These are phyloP conservation scores for Tetheella fluctuosa DNA, from an alignment of 2,888 invertebrate genomes.

Conservation along the genomic window DNA sequence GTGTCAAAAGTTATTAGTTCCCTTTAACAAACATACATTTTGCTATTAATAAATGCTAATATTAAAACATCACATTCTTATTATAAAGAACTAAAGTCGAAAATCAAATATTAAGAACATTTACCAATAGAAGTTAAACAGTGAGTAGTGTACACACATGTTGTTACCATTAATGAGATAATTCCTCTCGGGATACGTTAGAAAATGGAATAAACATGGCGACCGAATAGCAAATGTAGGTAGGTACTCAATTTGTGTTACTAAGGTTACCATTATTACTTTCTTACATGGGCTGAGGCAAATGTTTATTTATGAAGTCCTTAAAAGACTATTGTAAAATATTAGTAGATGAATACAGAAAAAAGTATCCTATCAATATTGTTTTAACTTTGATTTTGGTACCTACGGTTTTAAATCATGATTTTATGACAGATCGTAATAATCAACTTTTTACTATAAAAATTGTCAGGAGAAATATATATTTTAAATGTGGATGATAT, in stretches of 20 bases:
- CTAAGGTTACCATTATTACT: constrained; percentile 28
- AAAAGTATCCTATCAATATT: too few relatives aligned
- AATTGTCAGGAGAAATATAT: too few relatives aligned
- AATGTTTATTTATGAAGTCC: constrained; percentile 14
- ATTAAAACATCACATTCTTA: constrained; percentile 20
- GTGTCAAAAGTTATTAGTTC: constrained; percentile 42
- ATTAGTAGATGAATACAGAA: too few relatives aligned
- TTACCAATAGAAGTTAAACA: constrained; percentile 32
- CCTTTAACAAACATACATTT: constrained; percentile 29
- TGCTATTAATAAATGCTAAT: constrained; percentile 18
- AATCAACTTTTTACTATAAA: too few relatives aligned
- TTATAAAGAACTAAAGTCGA: constrained; percentile 22
- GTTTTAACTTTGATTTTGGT: too few relatives aligned
- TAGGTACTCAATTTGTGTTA: constrained; percentile 43
- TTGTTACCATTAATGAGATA: constrained; percentile 62
- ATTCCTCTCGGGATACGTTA: constrained; percentile 55
- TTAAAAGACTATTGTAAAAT: background rate
- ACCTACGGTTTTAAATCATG: too few relatives aligned
- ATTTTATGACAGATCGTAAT: too few relatives aligned
- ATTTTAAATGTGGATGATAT: too few relatives aligned
- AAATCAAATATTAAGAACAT: constrained; percentile 23
- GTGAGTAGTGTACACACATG: constrained; percentile 37
- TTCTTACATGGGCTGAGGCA: constrained; percentile 20
- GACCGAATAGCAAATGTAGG: constrained; percentile 54
- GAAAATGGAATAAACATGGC: constrained; percentile 57